A percentile compares a stretch with the other conserved stretches of the same genome.
Evolutionary conservation across 2,888 invertebrate genomes (phyloP).

Genomic region (Scaptodrosophila latifasciaeformis): DNA sequence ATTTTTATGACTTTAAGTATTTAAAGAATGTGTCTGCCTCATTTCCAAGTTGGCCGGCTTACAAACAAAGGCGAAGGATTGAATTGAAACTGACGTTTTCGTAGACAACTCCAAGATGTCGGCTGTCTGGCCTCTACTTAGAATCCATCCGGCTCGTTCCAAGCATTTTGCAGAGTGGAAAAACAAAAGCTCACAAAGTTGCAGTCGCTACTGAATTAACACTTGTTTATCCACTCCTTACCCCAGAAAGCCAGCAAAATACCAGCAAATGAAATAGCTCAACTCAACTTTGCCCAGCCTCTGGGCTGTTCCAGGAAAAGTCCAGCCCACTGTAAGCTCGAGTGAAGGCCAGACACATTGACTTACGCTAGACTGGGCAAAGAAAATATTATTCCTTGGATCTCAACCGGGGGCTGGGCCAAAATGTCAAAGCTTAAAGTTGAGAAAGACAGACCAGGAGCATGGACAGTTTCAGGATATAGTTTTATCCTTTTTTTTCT

Average conservation of each 20-base stretch:
- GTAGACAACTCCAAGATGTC: background rate
- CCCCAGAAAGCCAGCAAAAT: conserved; percentile 19
- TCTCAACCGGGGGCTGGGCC: conserved; percentile 10
- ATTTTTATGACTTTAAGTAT: too few relatives aligned
- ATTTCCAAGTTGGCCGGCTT: too few relatives aligned
- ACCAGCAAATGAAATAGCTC: conserved; percentile 16
- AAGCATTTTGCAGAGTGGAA: too few relatives aligned
- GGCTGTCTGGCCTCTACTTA: background rate
- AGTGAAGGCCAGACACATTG: conserved; percentile 49
- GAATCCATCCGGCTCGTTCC: too few relatives aligned
- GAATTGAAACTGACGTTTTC: conserved; percentile 2
- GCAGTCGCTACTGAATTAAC: conserved; percentile 42
- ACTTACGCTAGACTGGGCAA: conserved; percentile 52
- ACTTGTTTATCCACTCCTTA: conserved; percentile 35
- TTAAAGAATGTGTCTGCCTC: too few relatives aligned
- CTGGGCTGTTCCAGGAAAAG: too few relatives aligned
- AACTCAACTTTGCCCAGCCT: too few relatives aligned
- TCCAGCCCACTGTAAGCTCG: too few relatives aligned
- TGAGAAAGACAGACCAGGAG: conserved; percentile 10
- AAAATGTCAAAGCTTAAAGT: conserved; percentile 51
- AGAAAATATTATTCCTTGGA: conserved; percentile 52
- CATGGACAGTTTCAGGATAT: background rate
- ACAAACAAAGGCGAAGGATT: background rate
- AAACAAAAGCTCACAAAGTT: conserved; percentile 24
- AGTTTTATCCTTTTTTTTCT: background rate